Base-by-base conservation (phyloP, 2,797 vertebrate species). In the Benthosema pterotum region DNA sequence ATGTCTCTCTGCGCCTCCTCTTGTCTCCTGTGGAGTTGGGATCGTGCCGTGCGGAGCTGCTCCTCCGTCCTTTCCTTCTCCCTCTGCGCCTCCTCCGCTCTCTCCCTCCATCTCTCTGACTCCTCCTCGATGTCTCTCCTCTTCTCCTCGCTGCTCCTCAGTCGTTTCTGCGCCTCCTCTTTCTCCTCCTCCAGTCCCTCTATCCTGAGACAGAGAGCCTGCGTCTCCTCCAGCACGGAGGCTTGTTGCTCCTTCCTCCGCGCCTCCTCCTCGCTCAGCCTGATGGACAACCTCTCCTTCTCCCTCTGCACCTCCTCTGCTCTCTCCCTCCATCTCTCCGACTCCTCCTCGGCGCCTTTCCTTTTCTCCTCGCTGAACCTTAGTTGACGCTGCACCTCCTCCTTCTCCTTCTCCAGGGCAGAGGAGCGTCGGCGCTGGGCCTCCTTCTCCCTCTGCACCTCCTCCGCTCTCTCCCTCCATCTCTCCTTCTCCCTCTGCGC, bases 81-180 rank as follows among this genome's bases (percentile, higher is more conserved):
- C 32, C 16, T 22, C 17, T 32, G 28, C 53, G 42, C 53, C 53
- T 43, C 14, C 22, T 32, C 52, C 14, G 62, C 11, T 9, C 45
- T 47, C 7, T 73, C 66, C 46, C 65, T 77, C 56, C 76, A 68
- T 42, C 6, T 69, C 49, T 74, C 63, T 16, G 59, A 17, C 18
- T 64, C 65, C 14, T 83, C 71, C 9, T 2, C 54, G 12, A 7
- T 32, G 5, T 7, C 28, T 32, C 28, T 32, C 28, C 28, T 32
- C 8, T 8, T 32, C 28, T 32, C 5, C 3, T 32, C 28, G 28
- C 5, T 8, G 28, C 28, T 32, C 28, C 28, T 7, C 54, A 45
- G 28, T 32, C 1, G 28, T 0, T 8, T 87, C 77, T 0, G 28
- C 28, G 4, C 28, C 32, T 38, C 32, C 32, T 38, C 32, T 8